Conservation (phyloP, 2,888 invertebrate genomes). For the Netelia fuscicornis region DNA sequence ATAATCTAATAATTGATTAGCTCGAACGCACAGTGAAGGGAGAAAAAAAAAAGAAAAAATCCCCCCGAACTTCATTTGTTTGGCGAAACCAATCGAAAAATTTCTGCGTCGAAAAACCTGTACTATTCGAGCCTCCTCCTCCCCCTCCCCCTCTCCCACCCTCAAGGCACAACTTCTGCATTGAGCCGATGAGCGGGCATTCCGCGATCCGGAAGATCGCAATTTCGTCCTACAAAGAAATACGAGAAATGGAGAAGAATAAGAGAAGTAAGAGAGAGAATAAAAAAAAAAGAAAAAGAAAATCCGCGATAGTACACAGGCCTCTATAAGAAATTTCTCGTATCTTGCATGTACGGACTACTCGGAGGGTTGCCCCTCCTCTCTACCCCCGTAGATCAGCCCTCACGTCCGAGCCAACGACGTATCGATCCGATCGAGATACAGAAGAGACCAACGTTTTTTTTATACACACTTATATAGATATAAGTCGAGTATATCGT, state of each 20-base stretch:
- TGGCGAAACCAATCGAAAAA: too few relatives aligned
- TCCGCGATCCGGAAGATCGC: conserved; percentile 64
- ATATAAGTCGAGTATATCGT: conserved; percentile 49
- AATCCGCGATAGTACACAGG: conserved; percentile 12
- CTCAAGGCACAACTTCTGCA: conserved; percentile 12
- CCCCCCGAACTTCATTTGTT: too few relatives aligned
- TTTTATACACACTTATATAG: conserved; percentile 10
- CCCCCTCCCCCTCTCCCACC: not conserved
- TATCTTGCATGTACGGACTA: conserved; percentile 16
- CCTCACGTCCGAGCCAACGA: conserved; percentile 64
- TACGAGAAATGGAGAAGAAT: conserved; percentile 47
- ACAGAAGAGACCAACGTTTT: conserved; percentile 31
- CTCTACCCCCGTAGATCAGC: conserved; percentile 23
- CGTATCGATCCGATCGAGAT: conserved; percentile 73
- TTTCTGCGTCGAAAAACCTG: too few relatives aligned
- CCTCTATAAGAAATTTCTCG: conserved; percentile 33
- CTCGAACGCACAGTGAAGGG: not conserved
- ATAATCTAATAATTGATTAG: conserved; percentile 9
- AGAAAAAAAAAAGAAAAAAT: not conserved
- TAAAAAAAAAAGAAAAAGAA: conserved; percentile 44
- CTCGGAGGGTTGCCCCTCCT: conserved; percentile 7
- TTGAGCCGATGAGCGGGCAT: conserved; percentile 37
- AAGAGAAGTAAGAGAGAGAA: conserved; percentile 48
- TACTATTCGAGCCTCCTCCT: too few relatives aligned
- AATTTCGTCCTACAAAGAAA: conserved; percentile 68